phyloP scores from a whole-genome alignment of 2,888 invertebrate species.

The Dermolepida albohirtum region DNA sequence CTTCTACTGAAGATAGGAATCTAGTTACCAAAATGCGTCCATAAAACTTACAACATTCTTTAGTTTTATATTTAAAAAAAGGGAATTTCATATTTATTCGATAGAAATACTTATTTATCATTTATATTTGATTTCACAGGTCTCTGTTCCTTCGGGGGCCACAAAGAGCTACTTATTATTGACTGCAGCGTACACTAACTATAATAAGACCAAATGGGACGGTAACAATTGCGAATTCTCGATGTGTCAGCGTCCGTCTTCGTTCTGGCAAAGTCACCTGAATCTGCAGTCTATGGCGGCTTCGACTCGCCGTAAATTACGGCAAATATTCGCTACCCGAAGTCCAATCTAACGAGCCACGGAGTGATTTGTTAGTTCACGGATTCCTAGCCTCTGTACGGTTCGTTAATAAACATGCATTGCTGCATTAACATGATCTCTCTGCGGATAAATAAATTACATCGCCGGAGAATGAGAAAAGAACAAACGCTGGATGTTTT shows the following conservation, averaged over 20 bases:
- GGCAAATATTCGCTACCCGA: constrained; percentile 48
- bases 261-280: constrained; percentile 18
- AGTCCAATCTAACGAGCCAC: constrained; percentile 50
- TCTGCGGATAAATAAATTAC: constrained; percentile 21
- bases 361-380: constrained; percentile 52
- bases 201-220: not conserved
- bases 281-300: constrained; percentile 12
- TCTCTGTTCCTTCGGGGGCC: too few relatives aligned
- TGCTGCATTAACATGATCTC: constrained; percentile 13
- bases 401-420: constrained; percentile 36
- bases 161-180: too few relatives aligned
- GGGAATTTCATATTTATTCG: too few relatives aligned
- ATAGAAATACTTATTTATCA: too few relatives aligned
- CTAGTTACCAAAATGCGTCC: too few relatives aligned
- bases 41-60: too few relatives aligned
- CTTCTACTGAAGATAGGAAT: too few relatives aligned
- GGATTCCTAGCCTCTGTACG: constrained; percentile 48
- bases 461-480: constrained; percentile 8
- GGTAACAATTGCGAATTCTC: constrained; percentile 25
- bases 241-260: constrained; percentile 26
- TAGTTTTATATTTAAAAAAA: too few relatives aligned
- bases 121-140: too few relatives aligned
- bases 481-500: constrained; percentile 50
- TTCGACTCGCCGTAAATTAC: constrained; percentile 42
- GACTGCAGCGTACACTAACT: not conserved